These are phyloP conservation scores for Hypotaenidia okinawae DNA, from an alignment of 2,797 vertebrate species.

Conservation along the genomic window DNA sequence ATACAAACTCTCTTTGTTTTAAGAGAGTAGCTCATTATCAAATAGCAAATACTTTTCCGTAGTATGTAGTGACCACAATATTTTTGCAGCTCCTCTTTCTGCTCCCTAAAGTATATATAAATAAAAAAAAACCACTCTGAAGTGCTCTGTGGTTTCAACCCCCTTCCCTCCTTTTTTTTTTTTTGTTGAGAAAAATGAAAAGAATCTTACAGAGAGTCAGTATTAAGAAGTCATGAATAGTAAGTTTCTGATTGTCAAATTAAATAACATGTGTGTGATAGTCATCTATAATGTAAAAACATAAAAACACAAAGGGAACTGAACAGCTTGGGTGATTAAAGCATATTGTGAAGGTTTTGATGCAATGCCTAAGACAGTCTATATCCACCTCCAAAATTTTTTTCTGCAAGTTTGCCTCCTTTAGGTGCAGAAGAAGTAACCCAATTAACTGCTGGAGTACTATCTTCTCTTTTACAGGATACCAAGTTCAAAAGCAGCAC, in stretches of 20 bases:
- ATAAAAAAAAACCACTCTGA: conserved; percentile 1
- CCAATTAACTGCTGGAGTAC: neutral
- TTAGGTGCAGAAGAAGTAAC: neutral
- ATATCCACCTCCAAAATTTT: neutral
- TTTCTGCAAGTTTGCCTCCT: neutral
- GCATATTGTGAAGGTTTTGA: neutral
- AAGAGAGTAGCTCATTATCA: neutral
- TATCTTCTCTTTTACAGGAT: neutral
- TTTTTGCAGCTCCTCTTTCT: neutral
- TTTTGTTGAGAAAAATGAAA: conserved; percentile 18
- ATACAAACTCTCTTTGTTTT: neutral
- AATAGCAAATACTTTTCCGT: neutral
- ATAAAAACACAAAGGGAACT: conserved; percentile 17
- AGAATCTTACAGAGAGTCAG: conserved; percentile 5
- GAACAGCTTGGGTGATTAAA: neutral
- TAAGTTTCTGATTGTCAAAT: conserved; percentile 41
- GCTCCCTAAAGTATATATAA: neutral
- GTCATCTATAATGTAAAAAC: conserved; percentile 30
- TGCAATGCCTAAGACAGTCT: neutral
- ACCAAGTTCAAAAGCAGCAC: neutral
- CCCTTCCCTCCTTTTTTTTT: neutral
- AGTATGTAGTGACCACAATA: neutral
- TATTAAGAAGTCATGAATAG: conserved; percentile 40
- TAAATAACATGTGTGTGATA: conserved; percentile 40
- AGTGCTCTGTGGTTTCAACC: conserved; percentile 8